phyloP scores from a whole-genome alignment of 2,888 invertebrate genomes.

The Lathronympha strigana region DNA sequence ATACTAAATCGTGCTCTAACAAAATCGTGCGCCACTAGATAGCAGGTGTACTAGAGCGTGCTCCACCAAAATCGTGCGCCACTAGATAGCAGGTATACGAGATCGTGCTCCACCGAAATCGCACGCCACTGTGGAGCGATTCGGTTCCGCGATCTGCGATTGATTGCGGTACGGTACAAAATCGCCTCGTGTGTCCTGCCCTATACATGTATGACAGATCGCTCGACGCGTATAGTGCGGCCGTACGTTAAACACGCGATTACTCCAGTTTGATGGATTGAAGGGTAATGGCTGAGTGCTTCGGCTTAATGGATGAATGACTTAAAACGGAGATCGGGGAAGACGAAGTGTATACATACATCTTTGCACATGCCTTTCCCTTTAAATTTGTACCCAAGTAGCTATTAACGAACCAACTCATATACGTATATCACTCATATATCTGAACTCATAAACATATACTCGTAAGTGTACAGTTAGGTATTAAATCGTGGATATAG shows the following conservation, averaged over 20 bases:
- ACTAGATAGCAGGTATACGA: too few species aligned
- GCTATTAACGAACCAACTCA: neutral
- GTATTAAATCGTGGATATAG: too few species aligned
- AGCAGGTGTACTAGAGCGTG: too few species aligned
- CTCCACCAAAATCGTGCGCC: too few species aligned
- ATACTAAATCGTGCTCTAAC: too few species aligned
- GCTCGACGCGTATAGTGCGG: constrained; percentile 21
- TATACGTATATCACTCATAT: too few species aligned
- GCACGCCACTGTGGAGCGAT: too few species aligned
- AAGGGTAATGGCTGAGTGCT: constrained; percentile 38
- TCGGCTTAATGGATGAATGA: constrained; percentile 34
- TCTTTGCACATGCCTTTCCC: neutral
- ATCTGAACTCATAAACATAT: too few species aligned
- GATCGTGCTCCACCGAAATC: too few species aligned
- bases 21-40: too few species aligned
- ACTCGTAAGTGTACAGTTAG: too few species aligned
- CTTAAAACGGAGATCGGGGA: constrained; percentile 16
- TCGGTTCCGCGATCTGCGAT: neutral
- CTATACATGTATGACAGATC: constrained; percentile 45
- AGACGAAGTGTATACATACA: constrained; percentile 11
- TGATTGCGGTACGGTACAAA: neutral
- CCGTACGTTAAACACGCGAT: constrained; percentile 35
- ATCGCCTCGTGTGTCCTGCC: neutral
- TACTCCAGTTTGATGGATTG: constrained; percentile 40
- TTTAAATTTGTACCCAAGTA: neutral